Conservation (phyloP, 2,113 vertebrate genomes). For the Megaceryle maxima region DNA sequence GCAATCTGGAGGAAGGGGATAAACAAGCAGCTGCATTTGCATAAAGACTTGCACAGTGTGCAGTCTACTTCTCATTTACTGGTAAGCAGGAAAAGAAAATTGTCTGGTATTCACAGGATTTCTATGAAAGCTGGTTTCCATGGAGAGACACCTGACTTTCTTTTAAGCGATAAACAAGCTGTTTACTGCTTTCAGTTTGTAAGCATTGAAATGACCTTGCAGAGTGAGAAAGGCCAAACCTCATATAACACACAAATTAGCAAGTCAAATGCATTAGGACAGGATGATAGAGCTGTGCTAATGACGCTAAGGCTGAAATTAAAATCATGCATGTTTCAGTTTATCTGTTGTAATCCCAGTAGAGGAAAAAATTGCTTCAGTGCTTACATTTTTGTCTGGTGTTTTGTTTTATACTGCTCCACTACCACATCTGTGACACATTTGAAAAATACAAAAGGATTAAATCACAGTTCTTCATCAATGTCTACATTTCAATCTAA, state of each 20-base stretch:
- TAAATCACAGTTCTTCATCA: not conserved
- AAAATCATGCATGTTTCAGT: not conserved
- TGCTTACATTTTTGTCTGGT: not conserved
- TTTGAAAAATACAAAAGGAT: not conserved
- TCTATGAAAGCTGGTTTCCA: conserved; percentile 37
- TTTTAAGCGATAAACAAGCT: not conserved
- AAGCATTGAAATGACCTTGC: not conserved
- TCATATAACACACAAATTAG: not conserved
- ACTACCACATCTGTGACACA: not conserved
- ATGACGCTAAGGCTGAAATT: not conserved
- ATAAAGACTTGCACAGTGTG: not conserved
- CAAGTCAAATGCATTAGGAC: not conserved
- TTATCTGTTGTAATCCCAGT: not conserved
- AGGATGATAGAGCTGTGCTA: not conserved
- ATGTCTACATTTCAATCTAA: not conserved
- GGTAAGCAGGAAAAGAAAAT: not conserved
- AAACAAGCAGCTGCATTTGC: not conserved
- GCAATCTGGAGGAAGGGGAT: not conserved
- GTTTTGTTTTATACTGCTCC: not conserved
- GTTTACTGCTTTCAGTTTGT: not conserved
- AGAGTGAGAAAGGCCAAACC: not conserved
- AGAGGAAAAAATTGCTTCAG: not conserved
- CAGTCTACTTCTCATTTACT: not conserved
- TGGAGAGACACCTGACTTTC: conserved; percentile 10
- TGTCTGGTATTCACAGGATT: not conserved